Evolutionary conservation across 2,797 vertebrate species (phyloP).

Genomic region (Enteromius unitaeniatus): DNA sequence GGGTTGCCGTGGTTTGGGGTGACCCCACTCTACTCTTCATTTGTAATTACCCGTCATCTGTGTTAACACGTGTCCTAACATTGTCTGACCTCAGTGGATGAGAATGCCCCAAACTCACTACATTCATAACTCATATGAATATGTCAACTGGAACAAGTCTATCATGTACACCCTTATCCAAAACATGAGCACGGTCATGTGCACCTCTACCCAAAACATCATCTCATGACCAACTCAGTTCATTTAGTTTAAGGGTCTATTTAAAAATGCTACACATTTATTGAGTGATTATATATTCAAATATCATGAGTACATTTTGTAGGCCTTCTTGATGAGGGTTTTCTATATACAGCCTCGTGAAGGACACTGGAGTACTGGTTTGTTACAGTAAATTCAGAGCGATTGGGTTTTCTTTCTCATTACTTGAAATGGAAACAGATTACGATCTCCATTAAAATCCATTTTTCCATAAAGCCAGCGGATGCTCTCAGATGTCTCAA

Average conservation of each 20-base stretch:
- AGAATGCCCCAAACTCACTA: conserved; percentile 46
- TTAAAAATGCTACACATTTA: conserved; percentile 13
- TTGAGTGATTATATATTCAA: background rate
- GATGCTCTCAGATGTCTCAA: conserved; percentile 15
- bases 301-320: background rate
- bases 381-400: conserved; percentile 2
- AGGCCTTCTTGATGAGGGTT: conserved; percentile 5
- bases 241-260: conserved; percentile 16
- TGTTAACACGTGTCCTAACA: conserved; percentile 76
- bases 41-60: conserved; percentile 77
- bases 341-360: conserved; percentile 8
- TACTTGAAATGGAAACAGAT: conserved; percentile 28
- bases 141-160: conserved; percentile 52
- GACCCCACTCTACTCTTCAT: conserved; percentile 72
- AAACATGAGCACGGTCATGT: conserved; percentile 30
- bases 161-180: conserved; percentile 37
- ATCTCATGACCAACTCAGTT: conserved; percentile 40
- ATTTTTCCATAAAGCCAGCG: conserved; percentile 18
- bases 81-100: conserved; percentile 55
- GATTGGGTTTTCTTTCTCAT: conserved; percentile 4
- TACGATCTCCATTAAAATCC: conserved; percentile 36
- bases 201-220: conserved; percentile 36
- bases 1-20: conserved; percentile 71
- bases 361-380: background rate
- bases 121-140: conserved; percentile 55